Evolutionary conservation across 2,797 vertebrate species (phyloP), one percentile per base, ranked within the genome.

Genomic region (Leucoraja ocellata): DNA sequence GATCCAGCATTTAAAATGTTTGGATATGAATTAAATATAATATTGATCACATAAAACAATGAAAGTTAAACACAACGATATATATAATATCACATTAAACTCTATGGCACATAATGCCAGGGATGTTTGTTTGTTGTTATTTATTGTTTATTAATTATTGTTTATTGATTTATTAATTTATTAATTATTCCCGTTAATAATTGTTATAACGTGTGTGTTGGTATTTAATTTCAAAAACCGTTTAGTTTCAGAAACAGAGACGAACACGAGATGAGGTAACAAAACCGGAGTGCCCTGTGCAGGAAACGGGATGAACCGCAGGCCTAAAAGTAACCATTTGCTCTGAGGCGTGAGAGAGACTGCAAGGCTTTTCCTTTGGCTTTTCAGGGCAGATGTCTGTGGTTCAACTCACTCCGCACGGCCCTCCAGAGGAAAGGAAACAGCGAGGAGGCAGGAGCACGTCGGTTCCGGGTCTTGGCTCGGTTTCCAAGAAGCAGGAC

Each of bases 291-390:
- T 11, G 1, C 11, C 1, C 25, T 74, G 28, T 58, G 39, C 46
- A n/a, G 90, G 90, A 58, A 92, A 54, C 68, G 7, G 39, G 7
- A 13, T 28, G 36, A 76, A 68, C 39, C 23, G 1, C 39, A 91
- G 61, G 90, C 25, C 71, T 92, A 58, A 92, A 76, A 76, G 71
- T 92, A 76, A 76, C 71, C 46, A 46, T 58, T 46, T 46, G 90
- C n/a, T 76, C 90, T 25, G 36, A 28, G 21, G 90, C 23, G 39
- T n/a, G 21, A 54, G 90, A 58, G 54, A 73, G 46, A 14, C 90
- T 88, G 84, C 90, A 0, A 54, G 68, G 9, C 36, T 28, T 46
- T 25, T 25, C 13, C 39, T n/a, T 16, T 28, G 46, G 90, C 90
- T 71, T 54, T 28, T 58, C 90, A 9, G 84, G 84, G 61, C 14